Evolutionary conservation across 2,113 vertebrate species (phyloP), one percentile per base, ranked within the genome.

Genomic region (Callopanchax toddi): DNA sequence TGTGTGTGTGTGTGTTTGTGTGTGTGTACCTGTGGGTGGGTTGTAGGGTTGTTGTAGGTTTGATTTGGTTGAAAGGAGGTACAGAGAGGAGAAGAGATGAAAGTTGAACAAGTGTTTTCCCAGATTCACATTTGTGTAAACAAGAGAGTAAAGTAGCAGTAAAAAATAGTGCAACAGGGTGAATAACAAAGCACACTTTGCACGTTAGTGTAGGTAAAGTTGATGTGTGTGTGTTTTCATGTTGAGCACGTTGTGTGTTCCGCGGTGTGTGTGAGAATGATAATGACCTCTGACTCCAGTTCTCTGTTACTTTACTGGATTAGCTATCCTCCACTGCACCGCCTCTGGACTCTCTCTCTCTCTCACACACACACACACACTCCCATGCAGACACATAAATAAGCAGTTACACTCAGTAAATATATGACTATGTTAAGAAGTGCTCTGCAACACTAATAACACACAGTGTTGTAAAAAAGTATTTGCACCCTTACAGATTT

Each of bases 291-390:
- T 78, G 78, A 84, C 74, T 81, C 69, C 56, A 44, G 71, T 56
- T 85, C 72, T 72, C 63, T 69, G 75, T 78, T 84, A 81, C 75
- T 81, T 74, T 73, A 76, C 64, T 78, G 82, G 82, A 78, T 84
- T 84, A 84, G 76, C 65, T 82, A 45, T 65, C 53, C 71, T 76
- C 56, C 60, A 78, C 56, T 67, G 71, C 71, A 49, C 67, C 17
- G 62, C 60, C 52, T 80, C 57, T 66, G 61, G 65, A 74, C 54
- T 74, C 74, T 40, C 69, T 69, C 70, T 49, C 32, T 44, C 52
- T 40, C 50, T 54, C 61, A 52, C 58, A 25, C 42, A 42, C 43
- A 65, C 48, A 55, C 23, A 23, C 51, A 45, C 17, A 40, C 61
- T 49, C 61, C 52, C 58, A 34, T 34, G 42, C 50, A 65, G 26